Percentiles rank a stretch among this genome's conserved stretches.
Evolutionary conservation across 1,140 invertebrate species (phyloP).

Genomic region (Diplogasteroides magnus): DNA sequence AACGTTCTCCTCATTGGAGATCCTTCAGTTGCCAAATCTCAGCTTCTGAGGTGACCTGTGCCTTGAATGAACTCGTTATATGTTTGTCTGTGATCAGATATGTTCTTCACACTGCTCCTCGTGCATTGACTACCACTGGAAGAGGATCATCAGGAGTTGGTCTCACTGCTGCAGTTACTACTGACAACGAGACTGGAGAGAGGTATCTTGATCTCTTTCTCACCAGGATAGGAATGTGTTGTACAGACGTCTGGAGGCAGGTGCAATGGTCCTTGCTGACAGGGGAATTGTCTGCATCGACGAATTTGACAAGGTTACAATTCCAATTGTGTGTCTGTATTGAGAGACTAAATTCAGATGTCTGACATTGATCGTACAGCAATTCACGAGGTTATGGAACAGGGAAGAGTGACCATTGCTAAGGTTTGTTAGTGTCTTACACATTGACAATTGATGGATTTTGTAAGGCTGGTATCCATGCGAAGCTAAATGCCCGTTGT

Average conservation of each 20-base stretch:
- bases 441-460: too few species aligned
- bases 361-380: conserved; percentile 98
- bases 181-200: conserved; percentile 83
- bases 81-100: conserved; percentile 64
- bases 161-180: conserved; percentile 93
- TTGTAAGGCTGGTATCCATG: conserved; percentile 97
- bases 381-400: conserved; percentile 86
- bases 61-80: conserved; percentile 2
- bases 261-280: conserved; percentile 98
- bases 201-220: too few species aligned
- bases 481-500: conserved; percentile 91
- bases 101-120: conserved; percentile 83
- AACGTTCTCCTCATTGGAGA: conserved; percentile 95
- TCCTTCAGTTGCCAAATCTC: conserved; percentile 97
- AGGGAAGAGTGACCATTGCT: conserved; percentile 83
- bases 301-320: conserved; percentile 83
- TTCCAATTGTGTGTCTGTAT: neutral
- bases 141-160: conserved; percentile 91
- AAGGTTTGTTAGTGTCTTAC: too few species aligned
- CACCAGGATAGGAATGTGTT: too few species aligned
- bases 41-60: conserved; percentile 67
- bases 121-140: conserved; percentile 93
- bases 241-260: conserved; percentile 77
- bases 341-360: conserved; percentile 65
- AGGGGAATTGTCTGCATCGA: conserved; percentile 97